phyloP scores from a whole-genome alignment of 2,888 invertebrate genomes.

The Cryptus viduatorius region DNA sequence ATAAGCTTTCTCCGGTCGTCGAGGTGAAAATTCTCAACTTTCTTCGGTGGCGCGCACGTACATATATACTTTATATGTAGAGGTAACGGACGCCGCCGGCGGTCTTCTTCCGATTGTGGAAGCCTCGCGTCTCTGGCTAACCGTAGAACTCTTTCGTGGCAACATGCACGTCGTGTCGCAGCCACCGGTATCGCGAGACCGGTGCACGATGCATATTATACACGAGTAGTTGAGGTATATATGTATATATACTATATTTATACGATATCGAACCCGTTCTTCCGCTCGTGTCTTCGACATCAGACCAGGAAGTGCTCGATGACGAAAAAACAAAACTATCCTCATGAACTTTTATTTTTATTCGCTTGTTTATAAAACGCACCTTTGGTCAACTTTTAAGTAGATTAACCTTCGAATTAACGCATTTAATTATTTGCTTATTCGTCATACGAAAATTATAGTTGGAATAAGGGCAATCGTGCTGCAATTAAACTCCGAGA shows the following conservation, averaged over 20 bases:
- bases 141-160: conserved; percentile 35
- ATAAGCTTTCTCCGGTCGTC: conserved; percentile 72
- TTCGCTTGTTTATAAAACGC: neutral
- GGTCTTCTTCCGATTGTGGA: conserved; percentile 65
- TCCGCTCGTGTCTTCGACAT: neutral
- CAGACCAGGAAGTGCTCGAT: conserved; percentile 12
- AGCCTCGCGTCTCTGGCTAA: conserved; percentile 38
- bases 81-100: conserved; percentile 27
- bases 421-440: neutral
- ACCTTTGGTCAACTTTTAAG: neutral
- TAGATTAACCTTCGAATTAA: neutral
- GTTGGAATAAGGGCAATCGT: too few species aligned
- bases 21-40: conserved; percentile 74
- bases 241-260: neutral
- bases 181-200: conserved; percentile 15
- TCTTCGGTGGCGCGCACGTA: conserved; percentile 60
- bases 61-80: conserved; percentile 4
- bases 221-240: neutral
- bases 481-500: too few species aligned
- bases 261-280: conserved; percentile 3
- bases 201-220: conserved; percentile 27
- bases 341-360: neutral
- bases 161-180: conserved; percentile 44
- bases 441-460: too few species aligned
- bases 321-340: neutral